Conservation (phyloP, 30 jellyfish, hydroid and myxozoan genomes). For the Hydractinia symbiolongicarpus region DNA sequence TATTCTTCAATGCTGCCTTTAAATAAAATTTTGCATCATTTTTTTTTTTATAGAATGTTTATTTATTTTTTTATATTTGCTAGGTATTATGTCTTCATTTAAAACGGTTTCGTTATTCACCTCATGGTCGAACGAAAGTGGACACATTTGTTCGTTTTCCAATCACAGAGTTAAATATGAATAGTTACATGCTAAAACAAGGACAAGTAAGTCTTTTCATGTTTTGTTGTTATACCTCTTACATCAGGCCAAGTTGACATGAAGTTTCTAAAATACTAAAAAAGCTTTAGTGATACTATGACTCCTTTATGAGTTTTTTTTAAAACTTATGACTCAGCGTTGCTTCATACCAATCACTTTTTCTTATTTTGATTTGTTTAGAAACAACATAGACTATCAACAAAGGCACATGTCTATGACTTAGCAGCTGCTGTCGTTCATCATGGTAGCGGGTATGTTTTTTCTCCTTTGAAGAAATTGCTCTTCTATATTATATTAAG, state of each 20-base stretch:
- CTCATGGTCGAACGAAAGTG: conserved; percentile 82
- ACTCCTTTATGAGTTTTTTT: not conserved
- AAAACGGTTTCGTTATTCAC: conserved; percentile 79
- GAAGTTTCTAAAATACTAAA: not conserved
- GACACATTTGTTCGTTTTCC: conserved; percentile 89
- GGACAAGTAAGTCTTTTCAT: conserved; percentile 42
- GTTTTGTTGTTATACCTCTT: no score
- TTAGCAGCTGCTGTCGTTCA: conserved; percentile 92
- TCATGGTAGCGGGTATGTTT: conserved; percentile 91
- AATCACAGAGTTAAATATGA: conserved; percentile 72
- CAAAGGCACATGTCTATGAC: conserved; percentile 71
- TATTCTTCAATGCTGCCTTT: no score
- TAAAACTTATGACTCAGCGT: not conserved
- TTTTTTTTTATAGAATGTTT: not conserved
- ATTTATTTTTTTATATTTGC: not conserved
- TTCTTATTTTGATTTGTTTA: not conserved
- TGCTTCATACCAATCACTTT: not conserved
- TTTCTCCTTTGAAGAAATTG: not conserved
- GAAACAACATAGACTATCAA: conserved; percentile 74
- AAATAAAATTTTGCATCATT: not conserved
- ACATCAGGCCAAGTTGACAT: no score
- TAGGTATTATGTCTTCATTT: conserved; percentile 87
- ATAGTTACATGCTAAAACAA: conserved; percentile 51
- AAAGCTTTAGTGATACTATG: not conserved
- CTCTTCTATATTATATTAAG: no score